Base-by-base conservation (phyloP, 2,113 vertebrate species). In the Myotis lucifugus region DNA sequence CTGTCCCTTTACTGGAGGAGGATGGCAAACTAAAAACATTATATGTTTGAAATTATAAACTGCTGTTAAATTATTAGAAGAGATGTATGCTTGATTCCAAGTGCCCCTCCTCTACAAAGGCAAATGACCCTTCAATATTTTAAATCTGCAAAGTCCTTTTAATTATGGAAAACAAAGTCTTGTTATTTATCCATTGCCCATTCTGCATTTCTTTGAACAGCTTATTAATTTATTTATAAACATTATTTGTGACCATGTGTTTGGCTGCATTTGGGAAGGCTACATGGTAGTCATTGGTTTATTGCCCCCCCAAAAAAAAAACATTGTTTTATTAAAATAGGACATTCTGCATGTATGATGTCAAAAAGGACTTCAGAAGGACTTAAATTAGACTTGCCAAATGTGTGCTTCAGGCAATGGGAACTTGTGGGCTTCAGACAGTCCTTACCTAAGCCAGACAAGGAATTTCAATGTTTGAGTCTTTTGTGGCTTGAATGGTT, bases 351-450 rank as follows among this genome's bases (percentile, higher is more conserved):
- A 91, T 92, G 93, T 72, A 67, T 52, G 46, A 93, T 89, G 13
- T 95, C 95, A 95, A 76, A 96, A 94, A 92, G 74, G 88, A 95
- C 92, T 67, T 92, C 56, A 85, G 64, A 23, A 76, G 79, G 54
- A 85, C 82, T 94, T 95, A 84, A 91, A 96, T 97, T 90, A 76
- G n/a, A 96, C 82, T 85, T 88, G 48, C 96, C 95, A 97, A 95
- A 88, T 96, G 95, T 97, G 73, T 94, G 96, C 90, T 95, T 69
- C 21, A 0, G 85, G 93, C 92, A 90, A 40, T 17, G 64, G 74
- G 73, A 92, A 83, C 91, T 90, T 73, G 15, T 2, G 54, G 85
- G 90, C 83, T 52, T 12, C 50, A 8, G 46, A 50, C 52, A 85
- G 64, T 86, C 82, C 27, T 84, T 70, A 84, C 82, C 23, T 84